Percentiles rank a stretch among this genome's conserved stretches.
Evolutionary conservation across 2,113 vertebrate species (phyloP).

Genomic region (Dendrocopos noguchii): DNA sequence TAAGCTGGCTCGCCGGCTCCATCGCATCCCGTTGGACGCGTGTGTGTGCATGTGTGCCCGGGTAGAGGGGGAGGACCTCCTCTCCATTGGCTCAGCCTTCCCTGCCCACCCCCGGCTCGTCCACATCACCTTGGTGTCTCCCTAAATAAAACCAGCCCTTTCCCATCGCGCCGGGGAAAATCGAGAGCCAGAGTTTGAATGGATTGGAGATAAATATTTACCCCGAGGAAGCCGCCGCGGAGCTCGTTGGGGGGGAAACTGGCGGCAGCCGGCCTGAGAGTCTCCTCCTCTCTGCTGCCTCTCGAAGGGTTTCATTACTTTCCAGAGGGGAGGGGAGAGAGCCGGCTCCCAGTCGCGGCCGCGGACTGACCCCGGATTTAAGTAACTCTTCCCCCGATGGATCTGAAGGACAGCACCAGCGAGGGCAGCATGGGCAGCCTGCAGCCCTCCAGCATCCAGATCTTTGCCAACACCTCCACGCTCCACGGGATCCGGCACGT

Average conservation of each 20-base stretch:
- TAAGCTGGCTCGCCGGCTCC: slow-evolving; percentile 62
- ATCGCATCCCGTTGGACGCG: slow-evolving; percentile 75
- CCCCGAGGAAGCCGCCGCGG: slow-evolving; percentile 61
- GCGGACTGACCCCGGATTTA: slow-evolving; percentile 63
- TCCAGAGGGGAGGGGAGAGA: slow-evolving; percentile 17
- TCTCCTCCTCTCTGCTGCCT: neutral
- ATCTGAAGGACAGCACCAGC: slow-evolving; percentile 92
- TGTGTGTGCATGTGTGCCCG: slow-evolving; percentile 55
- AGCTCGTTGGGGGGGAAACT: slow-evolving; percentile 65
- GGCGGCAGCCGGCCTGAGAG: slow-evolving; percentile 30
- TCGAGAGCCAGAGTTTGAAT: slow-evolving; percentile 84
- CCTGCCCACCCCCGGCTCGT: slow-evolving; percentile 84
- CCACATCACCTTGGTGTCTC: slow-evolving; percentile 89
- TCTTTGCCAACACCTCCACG: slow-evolving; percentile 91
- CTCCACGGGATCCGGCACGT: slow-evolving; percentile 94
- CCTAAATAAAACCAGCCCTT: slow-evolving; percentile 86
- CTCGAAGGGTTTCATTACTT: slow-evolving; percentile 45
- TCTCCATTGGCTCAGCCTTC: slow-evolving; percentile 81
- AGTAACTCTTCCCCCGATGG: slow-evolving; percentile 80
- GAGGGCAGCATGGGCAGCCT: slow-evolving; percentile 87
- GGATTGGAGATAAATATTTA: slow-evolving; percentile 82
- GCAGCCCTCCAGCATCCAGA: slow-evolving; percentile 89
- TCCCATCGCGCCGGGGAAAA: slow-evolving; percentile 82
- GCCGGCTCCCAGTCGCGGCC: neutral
- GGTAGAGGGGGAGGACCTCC: slow-evolving; percentile 77